Percentiles rank a stretch among this genome's conserved stretches.
These are phyloP conservation scores for Chaenodraco wilsoni DNA, from an alignment of 2,797 vertebrate genomes.

Conservation along the genomic window DNA sequence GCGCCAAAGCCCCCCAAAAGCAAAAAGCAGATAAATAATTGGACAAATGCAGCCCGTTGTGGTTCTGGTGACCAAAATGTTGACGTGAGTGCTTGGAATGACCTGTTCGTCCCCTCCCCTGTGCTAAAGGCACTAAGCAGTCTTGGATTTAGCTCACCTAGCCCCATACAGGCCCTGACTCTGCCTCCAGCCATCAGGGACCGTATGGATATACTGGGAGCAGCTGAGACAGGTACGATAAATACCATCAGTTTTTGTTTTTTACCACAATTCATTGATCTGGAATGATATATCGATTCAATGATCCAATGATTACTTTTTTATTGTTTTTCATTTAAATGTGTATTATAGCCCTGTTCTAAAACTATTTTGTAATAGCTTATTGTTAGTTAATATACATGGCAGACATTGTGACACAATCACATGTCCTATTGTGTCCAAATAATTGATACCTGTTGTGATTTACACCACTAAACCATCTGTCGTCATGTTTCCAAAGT, in stretches of 20 bases:
- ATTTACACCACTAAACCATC: background rate
- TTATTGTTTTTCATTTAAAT: too few relatives aligned
- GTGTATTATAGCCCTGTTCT: too few relatives aligned
- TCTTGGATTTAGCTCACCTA: slow-evolving; percentile 92
- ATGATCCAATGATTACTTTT: too few relatives aligned
- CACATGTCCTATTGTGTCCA: too few relatives aligned
- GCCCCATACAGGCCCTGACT: slow-evolving; percentile 92
- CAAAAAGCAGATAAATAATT: slow-evolving; percentile 86
- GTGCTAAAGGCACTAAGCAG: slow-evolving; percentile 90
- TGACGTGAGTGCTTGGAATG: slow-evolving; percentile 91
- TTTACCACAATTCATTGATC: background rate
- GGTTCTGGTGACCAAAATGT: slow-evolving; percentile 69
- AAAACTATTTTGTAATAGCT: too few relatives aligned
- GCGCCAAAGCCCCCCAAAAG: slow-evolving; percentile 61
- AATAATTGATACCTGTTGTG: too few relatives aligned
- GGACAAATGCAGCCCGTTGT: slow-evolving; percentile 83
- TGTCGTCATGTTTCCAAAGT: background rate
- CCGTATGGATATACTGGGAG: slow-evolving; percentile 92
- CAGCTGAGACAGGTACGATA: slow-evolving; percentile 93
- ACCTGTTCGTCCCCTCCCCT: slow-evolving; percentile 89
- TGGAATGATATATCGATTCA: too few relatives aligned
- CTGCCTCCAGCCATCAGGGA: slow-evolving; percentile 95
- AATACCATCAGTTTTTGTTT: background rate
- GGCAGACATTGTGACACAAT: too few relatives aligned
- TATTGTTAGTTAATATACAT: too few relatives aligned